These are phyloP conservation scores for Coptotermes formosanus DNA, from an alignment of 1,140 invertebrate genomes.

Conservation along the genomic window DNA sequence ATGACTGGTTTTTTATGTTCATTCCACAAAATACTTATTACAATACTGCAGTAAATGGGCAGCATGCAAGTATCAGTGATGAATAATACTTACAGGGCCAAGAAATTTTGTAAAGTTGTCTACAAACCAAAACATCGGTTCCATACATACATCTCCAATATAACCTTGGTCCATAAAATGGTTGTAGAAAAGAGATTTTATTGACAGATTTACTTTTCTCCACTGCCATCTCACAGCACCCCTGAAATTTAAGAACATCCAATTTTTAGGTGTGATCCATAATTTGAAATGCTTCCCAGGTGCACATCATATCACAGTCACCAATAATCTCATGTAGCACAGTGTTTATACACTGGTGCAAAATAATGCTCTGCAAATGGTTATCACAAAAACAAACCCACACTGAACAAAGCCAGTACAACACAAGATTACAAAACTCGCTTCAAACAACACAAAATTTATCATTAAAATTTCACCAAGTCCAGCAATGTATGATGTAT, in stretches of 20 bases:
- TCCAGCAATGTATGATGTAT: too few species aligned
- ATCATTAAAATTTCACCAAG: too few species aligned
- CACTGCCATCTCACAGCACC: conserved; percentile 38
- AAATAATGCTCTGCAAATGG: not conserved
- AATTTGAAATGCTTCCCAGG: not conserved
- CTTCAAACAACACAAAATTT: not conserved
- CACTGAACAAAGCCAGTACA: not conserved
- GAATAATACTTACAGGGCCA: conserved; percentile 71
- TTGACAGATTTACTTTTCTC: conserved; percentile 38
- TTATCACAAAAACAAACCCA: not conserved
- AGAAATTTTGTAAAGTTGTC: conserved; percentile 85
- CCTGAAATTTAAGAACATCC: conserved; percentile 38
- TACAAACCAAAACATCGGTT: conserved; percentile 94
- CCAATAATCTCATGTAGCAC: not conserved
- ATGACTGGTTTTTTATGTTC: too few species aligned
- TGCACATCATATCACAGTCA: too few species aligned
- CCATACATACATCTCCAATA: conserved; percentile 78
- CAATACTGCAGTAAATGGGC: not conserved
- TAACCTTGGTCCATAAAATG: conserved; percentile 73
- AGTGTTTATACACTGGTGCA: not conserved
- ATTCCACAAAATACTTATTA: too few species aligned
- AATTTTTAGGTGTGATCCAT: not conserved
- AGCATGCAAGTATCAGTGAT: not conserved
- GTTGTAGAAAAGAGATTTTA: conserved; percentile 60
- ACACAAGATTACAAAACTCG: not conserved